Evolutionary conservation across 2,797 vertebrate species (phyloP).

Genomic region (Austrolebias charrua): DNA sequence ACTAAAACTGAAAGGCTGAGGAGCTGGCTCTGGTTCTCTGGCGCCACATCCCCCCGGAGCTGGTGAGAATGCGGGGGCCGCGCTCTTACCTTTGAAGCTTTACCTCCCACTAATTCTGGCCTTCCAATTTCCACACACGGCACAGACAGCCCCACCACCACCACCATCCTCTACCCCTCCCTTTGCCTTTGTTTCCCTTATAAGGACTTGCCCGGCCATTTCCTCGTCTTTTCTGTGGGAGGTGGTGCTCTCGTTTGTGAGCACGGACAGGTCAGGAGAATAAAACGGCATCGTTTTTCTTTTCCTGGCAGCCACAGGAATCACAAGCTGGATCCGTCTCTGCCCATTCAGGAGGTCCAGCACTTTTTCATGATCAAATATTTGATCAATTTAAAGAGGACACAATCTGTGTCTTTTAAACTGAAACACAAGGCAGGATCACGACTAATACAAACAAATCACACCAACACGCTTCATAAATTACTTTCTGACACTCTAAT

Average conservation of each 20-base stretch:
- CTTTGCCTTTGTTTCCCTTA: constrained; percentile 87
- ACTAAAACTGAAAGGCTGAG: constrained; percentile 71
- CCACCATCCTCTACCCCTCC: constrained; percentile 68
- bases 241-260: constrained; percentile 75
- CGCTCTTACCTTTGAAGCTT: constrained; percentile 87
- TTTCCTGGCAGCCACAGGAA: no score
- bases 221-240: constrained; percentile 82
- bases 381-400: background rate
- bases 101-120: constrained; percentile 89
- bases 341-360: constrained; percentile 24
- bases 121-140: constrained; percentile 87
- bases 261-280: constrained; percentile 75
- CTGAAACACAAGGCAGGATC: no score
- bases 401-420: no score
- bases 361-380: background rate
- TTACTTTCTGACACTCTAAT: no score
- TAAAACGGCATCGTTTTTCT: constrained; percentile 32
- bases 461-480: no score
- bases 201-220: constrained; percentile 85
- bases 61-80: constrained; percentile 86
- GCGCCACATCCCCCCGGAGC: constrained; percentile 84
- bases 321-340: constrained; percentile 22
- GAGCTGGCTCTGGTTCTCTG: constrained; percentile 82
- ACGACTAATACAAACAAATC: no score
- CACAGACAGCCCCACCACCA: constrained; percentile 67